Conservation (phyloP, 1,140 invertebrate genomes). For the Lepeophtheirus salmonis region DNA sequence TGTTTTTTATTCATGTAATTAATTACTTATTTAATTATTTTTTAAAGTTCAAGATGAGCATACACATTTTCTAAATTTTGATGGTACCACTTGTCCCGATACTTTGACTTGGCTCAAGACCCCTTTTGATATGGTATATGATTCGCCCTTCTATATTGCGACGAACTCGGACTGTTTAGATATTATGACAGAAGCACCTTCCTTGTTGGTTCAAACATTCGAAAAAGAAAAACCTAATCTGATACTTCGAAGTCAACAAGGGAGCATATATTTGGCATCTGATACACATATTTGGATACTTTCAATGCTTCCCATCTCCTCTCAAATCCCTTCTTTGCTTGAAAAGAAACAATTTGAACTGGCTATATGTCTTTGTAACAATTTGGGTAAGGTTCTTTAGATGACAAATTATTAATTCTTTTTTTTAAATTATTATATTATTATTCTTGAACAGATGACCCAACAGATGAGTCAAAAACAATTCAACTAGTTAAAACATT, state of each 20-base stretch:
- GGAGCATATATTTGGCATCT: constrained; percentile 55
- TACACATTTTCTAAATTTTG: constrained; percentile 53
- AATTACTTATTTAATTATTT: constrained; percentile 16
- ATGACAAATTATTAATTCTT: no score
- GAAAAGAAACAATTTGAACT: constrained; percentile 79
- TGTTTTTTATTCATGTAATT: constrained; percentile 16
- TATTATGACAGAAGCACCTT: constrained; percentile 51
- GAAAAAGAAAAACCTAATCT: constrained; percentile 40
- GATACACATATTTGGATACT: constrained; percentile 68
- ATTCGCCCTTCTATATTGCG: constrained; percentile 71
- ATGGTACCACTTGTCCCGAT: constrained; percentile 45
- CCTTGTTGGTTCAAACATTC: constrained; percentile 52
- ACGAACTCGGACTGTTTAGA: constrained; percentile 59
- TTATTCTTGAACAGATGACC: no score
- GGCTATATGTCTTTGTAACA: constrained; percentile 74
- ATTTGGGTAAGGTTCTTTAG: constrained; percentile 47
- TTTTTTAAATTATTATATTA: no score
- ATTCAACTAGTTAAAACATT: constrained; percentile 70
- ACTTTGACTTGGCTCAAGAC: constrained; percentile 63
- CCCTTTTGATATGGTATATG: constrained; percentile 56
- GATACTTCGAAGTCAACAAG: constrained; percentile 18
- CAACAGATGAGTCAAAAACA: constrained; percentile 55
- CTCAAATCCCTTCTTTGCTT: constrained; percentile 59
- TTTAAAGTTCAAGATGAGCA: constrained; percentile 55
- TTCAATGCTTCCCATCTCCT: constrained; percentile 48